These are phyloP conservation scores for Melanerpes aurifrons DNA, from an alignment of 2,113 vertebrate genomes.

Conservation along the genomic window DNA sequence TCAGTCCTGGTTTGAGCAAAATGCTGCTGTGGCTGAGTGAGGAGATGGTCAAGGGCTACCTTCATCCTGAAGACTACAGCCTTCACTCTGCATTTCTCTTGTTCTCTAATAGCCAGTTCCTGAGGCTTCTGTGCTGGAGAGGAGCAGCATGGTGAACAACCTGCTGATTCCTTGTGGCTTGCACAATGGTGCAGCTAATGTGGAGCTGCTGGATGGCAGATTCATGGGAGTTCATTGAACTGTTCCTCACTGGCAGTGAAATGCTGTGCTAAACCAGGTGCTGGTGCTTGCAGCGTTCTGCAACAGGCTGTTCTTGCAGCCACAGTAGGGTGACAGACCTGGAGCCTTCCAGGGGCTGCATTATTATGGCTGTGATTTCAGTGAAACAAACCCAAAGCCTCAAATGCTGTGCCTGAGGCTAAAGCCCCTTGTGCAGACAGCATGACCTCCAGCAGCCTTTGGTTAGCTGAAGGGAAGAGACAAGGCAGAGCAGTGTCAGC, in stretches of 20 bases:
- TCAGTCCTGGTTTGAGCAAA: not conserved
- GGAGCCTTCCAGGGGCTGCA: not conserved
- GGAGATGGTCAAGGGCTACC: not conserved
- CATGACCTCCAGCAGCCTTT: slow-evolving; percentile 12
- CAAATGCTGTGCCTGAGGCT: not conserved
- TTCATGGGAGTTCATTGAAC: not conserved
- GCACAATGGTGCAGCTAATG: not conserved
- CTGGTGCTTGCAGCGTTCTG: not conserved
- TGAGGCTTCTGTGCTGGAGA: not conserved
- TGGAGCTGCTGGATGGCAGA: not conserved
- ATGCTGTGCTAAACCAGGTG: not conserved
- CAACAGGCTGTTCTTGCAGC: not conserved
- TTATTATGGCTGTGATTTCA: not conserved
- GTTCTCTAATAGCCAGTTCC: not conserved
- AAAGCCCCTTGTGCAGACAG: not conserved
- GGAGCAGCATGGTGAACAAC: not conserved
- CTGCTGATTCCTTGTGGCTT: not conserved
- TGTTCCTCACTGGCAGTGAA: not conserved
- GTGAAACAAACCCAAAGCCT: not conserved
- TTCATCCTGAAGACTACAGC: not conserved
- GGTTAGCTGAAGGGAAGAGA: not conserved
- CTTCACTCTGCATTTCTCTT: not conserved
- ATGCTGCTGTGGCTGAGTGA: not conserved
- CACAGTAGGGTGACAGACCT: not conserved
- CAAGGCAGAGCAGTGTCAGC: not conserved